Evolutionary conservation across 2,888 invertebrate genomes (phyloP), one percentile per base, ranked within the genome.

Genomic region (Limnephilus auricula): DNA sequence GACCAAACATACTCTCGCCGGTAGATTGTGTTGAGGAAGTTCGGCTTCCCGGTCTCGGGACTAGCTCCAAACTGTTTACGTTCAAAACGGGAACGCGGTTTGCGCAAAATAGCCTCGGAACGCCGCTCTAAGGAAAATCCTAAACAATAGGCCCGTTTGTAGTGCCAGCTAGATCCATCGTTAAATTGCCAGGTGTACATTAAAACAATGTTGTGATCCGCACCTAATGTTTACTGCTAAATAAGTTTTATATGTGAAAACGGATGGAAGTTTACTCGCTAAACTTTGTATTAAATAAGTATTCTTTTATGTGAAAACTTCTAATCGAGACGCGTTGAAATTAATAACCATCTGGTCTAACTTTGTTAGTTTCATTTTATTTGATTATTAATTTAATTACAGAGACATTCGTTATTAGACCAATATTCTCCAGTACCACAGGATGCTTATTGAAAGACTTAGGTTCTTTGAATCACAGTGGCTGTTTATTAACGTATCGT

Each of bases 11-110:
- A 65, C 25, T 85, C n/a, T 84, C 37, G 15, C 30, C 30, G 34
- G 31, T 40, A 79, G 90, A 79, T 90, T 86, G 90, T 90, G 85
- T 90, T 90, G 90, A 79, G 90, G 37, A 79, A 45, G 90, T 90
- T 90, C 83, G 79, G 85, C 65, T 65, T 65, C 65, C 65, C 65
- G 65, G 5, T 65, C 25, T 65, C 65, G 65, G 18, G 79, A 30
- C 40, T 85, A 30, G 78, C 85, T 90, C 79, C 30, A 79, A 86
- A 79, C 86, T 78, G 90, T 90, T 85, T 85, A 90, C 79, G 79
- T 90, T 85, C 79, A 40, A 31, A 65, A 31, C 78, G 87, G 65
- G 87, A 65, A 32, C 50, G 65, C 87, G 65, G 65, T 87, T 65
- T 18, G 50, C 32, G 32, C 87, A 65, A 87, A 87, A 87, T 87